phyloP scores from a whole-genome alignment of 2,113 vertebrate species.

The Anseranas semipalmata region DNA sequence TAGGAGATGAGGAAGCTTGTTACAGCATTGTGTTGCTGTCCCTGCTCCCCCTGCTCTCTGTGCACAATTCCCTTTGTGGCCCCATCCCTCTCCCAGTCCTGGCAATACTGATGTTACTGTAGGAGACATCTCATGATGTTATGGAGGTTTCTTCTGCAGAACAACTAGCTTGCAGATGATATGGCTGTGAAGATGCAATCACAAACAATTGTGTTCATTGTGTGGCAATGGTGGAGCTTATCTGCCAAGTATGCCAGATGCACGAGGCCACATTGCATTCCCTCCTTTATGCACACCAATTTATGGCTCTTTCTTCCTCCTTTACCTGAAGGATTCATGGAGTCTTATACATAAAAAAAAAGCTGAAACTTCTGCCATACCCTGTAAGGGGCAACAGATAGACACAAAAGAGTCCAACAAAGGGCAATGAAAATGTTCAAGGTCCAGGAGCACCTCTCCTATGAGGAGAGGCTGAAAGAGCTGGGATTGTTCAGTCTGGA shows the following conservation, averaged over 20 bases:
- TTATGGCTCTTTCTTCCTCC: background rate
- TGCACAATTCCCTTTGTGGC: accelerated
- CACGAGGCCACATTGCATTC: background rate
- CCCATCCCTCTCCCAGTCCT: background rate
- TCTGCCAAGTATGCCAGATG: background rate
- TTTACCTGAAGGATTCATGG: background rate
- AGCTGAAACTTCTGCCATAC: background rate
- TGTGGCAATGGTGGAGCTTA: background rate
- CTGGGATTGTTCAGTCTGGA: background rate
- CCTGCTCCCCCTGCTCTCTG: accelerated
- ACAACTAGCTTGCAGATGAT: background rate
- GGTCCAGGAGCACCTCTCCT: background rate
- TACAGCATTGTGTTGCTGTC: background rate
- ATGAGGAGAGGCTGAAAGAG: background rate
- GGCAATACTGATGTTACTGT: background rate
- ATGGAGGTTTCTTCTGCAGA: background rate
- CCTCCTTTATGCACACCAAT: background rate
- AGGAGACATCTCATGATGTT: background rate
- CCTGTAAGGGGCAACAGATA: background rate
- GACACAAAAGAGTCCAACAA: background rate
- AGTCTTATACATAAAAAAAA: background rate
- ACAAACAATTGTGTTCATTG: background rate
- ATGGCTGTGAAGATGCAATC: background rate
- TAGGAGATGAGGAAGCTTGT: background rate
- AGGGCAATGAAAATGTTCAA: background rate